These are phyloP conservation scores for Fabriciana adippe DNA, from an alignment of 2,888 invertebrate genomes.

Conservation along the genomic window DNA sequence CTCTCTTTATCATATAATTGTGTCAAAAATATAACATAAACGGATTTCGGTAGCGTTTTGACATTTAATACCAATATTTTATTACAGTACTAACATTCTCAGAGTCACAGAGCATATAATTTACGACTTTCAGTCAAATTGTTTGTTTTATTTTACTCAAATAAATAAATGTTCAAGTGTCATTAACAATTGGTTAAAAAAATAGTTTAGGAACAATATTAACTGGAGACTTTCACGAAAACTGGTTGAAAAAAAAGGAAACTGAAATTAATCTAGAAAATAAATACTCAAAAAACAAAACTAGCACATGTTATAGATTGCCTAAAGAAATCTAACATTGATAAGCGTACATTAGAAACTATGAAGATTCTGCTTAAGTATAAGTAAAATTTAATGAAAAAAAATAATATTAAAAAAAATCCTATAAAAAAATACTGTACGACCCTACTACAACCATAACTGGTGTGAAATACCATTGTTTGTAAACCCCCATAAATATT, in stretches of 20 bases:
- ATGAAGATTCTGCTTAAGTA: slow-evolving; percentile 18
- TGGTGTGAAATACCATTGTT: not conserved
- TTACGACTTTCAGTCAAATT: too few species aligned
- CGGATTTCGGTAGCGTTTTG: too few species aligned
- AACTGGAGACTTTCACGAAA: slow-evolving; percentile 4
- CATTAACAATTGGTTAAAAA: not conserved
- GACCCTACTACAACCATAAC: slow-evolving; percentile 4
- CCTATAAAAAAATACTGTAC: slow-evolving; percentile 6
- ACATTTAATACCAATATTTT: too few species aligned
- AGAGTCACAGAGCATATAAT: too few species aligned
- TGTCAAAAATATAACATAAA: too few species aligned
- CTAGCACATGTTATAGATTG: not conserved
- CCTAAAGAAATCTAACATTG: not conserved
- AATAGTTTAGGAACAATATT: slow-evolving; percentile 6
- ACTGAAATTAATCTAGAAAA: not conserved
- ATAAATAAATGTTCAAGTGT: not conserved
- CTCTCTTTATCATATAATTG: too few species aligned
- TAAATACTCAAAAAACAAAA: slow-evolving; percentile 4
- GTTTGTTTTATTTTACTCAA: too few species aligned
- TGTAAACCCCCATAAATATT: not conserved
- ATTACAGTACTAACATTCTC: too few species aligned
- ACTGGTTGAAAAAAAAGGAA: not conserved
- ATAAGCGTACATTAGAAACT: not conserved
- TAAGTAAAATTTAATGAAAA: not conserved
- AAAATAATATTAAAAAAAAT: not conserved